Conservation (phyloP, 2,888 invertebrate genomes). For the Azorinus chamasolen region DNA sequence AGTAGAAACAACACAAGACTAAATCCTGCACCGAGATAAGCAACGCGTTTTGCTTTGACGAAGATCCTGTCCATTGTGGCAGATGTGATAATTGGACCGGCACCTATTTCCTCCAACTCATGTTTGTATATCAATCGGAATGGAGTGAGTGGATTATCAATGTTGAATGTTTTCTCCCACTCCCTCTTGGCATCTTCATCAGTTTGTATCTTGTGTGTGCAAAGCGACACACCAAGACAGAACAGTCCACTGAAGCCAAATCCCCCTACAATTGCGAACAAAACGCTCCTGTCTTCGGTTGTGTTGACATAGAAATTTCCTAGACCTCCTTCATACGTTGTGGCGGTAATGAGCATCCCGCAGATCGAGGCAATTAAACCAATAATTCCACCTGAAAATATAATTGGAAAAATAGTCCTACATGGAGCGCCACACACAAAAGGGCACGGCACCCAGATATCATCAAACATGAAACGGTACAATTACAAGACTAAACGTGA, state of each 20-base stretch:
- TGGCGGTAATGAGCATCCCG: constrained; percentile 68
- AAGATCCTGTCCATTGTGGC: constrained; percentile 64
- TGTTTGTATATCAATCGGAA: constrained; percentile 71
- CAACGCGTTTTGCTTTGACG: constrained; percentile 45
- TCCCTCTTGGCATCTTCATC: constrained; percentile 60
- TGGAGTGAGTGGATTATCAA: constrained; percentile 77
- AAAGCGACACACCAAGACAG: constrained; percentile 73
- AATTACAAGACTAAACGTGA: too few species aligned
- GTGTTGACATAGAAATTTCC: constrained; percentile 73
- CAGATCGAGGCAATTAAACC: constrained; percentile 69
- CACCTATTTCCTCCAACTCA: constrained; percentile 66
- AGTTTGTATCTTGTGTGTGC: constrained; percentile 67
- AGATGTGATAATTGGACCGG: constrained; percentile 46
- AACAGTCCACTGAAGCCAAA: constrained; percentile 69
- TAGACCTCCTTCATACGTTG: constrained; percentile 75
- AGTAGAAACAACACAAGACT: constrained; percentile 57
- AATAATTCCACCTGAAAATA: constrained; percentile 68
- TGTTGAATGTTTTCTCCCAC: constrained; percentile 77
- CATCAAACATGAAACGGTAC: too few species aligned
- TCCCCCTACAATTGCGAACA: constrained; percentile 70
- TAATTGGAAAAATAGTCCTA: too few species aligned
- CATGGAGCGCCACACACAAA: too few species aligned
- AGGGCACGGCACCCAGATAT: too few species aligned
- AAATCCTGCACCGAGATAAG: constrained; percentile 41
- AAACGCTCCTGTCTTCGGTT: constrained; percentile 72